phyloP scores from a whole-genome alignment of 2,113 vertebrate species.

The Rafetus swinhoei region DNA sequence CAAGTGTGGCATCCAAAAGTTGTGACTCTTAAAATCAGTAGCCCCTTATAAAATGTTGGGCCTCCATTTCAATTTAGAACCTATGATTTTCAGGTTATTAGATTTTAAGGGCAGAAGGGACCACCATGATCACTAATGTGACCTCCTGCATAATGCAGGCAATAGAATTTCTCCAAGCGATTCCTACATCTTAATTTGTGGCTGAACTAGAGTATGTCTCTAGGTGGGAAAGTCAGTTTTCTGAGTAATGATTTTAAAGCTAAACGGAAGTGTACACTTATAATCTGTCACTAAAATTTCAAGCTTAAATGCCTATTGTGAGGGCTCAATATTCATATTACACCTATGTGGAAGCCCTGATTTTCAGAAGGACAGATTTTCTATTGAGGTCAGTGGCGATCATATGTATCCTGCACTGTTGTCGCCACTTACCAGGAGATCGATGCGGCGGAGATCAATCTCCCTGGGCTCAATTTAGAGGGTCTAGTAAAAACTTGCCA shows the following conservation, averaged over 20 bases:
- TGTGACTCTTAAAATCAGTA: not conserved
- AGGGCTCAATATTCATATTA: not conserved
- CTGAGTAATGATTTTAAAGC: not conserved
- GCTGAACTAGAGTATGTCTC: not conserved
- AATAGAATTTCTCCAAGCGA: not conserved
- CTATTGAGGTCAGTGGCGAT: rapidly evolving
- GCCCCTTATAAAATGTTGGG: not conserved
- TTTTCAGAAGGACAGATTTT: not conserved
- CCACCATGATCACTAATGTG: not conserved
- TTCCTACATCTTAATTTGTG: not conserved
- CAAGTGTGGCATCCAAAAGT: not conserved
- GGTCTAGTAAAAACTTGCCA: not conserved
- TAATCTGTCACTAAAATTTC: not conserved
- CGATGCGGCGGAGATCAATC: too few species aligned
- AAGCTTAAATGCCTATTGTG: not conserved
- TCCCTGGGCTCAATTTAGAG: too few species aligned
- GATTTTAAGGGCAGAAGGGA: not conserved
- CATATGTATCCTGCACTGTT: not conserved
- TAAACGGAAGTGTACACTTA: not conserved
- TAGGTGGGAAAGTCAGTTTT: not conserved
- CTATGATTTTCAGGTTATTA: not conserved
- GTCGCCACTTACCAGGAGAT: not conserved
- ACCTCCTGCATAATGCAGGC: not conserved
- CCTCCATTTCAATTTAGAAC: not conserved
- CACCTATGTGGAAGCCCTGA: not conserved